phyloP scores from a whole-genome alignment of 2,797 vertebrate species.

The Lacerta bilineata region DNA sequence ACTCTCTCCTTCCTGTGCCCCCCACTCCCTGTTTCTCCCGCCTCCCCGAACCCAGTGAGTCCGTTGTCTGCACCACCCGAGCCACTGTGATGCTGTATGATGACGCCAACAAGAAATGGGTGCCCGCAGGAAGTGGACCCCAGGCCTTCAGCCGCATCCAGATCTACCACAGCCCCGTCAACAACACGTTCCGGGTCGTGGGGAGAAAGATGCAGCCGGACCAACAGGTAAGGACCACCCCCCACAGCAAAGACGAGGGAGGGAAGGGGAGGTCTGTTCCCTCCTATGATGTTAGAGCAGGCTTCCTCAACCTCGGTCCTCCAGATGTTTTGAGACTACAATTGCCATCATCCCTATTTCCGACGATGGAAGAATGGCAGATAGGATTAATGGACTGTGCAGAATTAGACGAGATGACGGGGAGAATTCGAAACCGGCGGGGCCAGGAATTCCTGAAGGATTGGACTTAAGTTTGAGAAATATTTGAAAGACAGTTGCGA shows the following conservation, averaged over 20 bases:
- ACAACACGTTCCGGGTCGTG: slow-evolving; percentile 90
- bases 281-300: not conserved
- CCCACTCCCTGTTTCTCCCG: not conserved
- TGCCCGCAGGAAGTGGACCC: slow-evolving; percentile 86
- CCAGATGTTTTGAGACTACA: too few relatives aligned
- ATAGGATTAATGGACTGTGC: too few relatives aligned
- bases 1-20: slow-evolving; percentile 16
- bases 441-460: too few relatives aligned
- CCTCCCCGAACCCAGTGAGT: slow-evolving; percentile 80
- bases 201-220: slow-evolving; percentile 92
- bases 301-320: fast-evolving
- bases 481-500: too few relatives aligned
- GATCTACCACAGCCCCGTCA: slow-evolving; percentile 90
- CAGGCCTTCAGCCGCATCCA: slow-evolving; percentile 91
- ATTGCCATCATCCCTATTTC: too few relatives aligned
- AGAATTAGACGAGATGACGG: too few relatives aligned
- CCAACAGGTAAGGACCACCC: slow-evolving; percentile 85
- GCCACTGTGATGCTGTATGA: slow-evolving; percentile 95
- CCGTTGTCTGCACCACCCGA: slow-evolving; percentile 89
- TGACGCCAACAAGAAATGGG: slow-evolving; percentile 91
- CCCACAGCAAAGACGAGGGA: fast-evolving
- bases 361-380: too few relatives aligned
- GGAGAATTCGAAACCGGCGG: too few relatives aligned
- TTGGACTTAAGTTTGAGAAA: too few relatives aligned
- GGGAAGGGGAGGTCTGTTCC: too few relatives aligned